phyloP scores from a whole-genome alignment of 1,140 invertebrate species.

The Olivierus martensii region DNA sequence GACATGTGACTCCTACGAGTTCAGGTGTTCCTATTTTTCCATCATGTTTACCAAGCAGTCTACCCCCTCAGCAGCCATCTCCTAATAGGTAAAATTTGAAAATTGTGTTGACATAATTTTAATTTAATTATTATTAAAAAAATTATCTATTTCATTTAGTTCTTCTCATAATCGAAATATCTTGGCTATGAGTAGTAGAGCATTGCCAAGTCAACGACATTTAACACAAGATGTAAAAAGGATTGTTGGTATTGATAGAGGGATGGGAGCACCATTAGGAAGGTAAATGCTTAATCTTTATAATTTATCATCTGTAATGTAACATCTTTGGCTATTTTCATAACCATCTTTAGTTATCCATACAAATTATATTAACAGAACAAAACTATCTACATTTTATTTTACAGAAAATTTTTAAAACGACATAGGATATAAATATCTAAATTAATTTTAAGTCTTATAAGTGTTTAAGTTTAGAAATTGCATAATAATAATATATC shows the following conservation, averaged over 20 bases:
- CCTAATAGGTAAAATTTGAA: conserved; percentile 26
- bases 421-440: too few species aligned
- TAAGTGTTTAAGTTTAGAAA: too few species aligned
- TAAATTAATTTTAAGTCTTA: too few species aligned
- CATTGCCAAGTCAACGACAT: conserved; percentile 10
- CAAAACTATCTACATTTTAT: conserved; percentile 10
- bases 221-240: conserved; percentile 14
- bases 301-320: too few species aligned
- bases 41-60: conserved; percentile 20
- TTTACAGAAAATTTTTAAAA: too few species aligned
- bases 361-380: conserved; percentile 7
- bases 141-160: not conserved
- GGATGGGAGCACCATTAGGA: too few species aligned
- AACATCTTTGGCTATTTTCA: too few species aligned
- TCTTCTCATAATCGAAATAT: conserved; percentile 8
- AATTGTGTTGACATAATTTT: not conserved
- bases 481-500: too few species aligned
- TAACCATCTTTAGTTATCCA: not conserved
- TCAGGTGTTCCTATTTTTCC: conserved; percentile 27
- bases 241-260: too few species aligned
- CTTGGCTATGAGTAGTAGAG: conserved; percentile 7
- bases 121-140: not conserved
- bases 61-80: conserved; percentile 27
- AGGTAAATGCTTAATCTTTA: too few species aligned
- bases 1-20: conserved; percentile 31